Percentiles rank a stretch among this genome's conserved stretches.
Conservation (phyloP, 2,888 invertebrate species). For the Lasioglossum vierecki region DNA sequence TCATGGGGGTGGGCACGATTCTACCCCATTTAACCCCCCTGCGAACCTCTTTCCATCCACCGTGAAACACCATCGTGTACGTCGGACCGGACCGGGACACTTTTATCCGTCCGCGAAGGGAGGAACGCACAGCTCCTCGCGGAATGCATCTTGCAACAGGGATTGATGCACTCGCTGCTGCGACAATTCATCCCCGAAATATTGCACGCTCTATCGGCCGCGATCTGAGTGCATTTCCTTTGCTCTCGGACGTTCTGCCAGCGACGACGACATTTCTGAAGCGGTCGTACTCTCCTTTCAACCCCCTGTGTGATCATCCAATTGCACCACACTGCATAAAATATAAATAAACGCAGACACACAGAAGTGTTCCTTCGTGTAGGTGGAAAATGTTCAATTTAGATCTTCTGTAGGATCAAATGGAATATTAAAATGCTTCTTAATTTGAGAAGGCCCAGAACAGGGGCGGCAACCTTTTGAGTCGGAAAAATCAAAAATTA, state of each 20-base stretch:
- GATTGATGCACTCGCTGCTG: conserved; percentile 30
- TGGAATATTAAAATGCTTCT: not conserved
- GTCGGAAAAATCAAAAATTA: too few relatives aligned
- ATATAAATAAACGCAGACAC: not conserved
- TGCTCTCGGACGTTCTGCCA: not conserved
- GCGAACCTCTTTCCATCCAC: conserved; percentile 43
- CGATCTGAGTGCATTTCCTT: conserved; percentile 6
- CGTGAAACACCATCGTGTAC: conserved; percentile 27
- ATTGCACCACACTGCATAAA: not conserved
- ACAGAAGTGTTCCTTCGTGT: not conserved
- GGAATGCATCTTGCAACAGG: conserved; percentile 15
- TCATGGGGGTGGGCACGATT: conserved; percentile 54
- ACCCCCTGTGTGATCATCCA: not conserved
- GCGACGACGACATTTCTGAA: not conserved
- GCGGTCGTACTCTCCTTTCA: not conserved
- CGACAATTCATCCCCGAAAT: conserved; percentile 10
- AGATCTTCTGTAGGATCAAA: not conserved
- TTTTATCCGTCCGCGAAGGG: conserved; percentile 17
- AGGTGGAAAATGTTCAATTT: not conserved
- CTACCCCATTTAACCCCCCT: not conserved
- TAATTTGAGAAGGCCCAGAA: not conserved
- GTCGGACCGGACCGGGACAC: conserved; percentile 35
- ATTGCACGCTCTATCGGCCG: not conserved
- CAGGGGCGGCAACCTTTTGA: too few relatives aligned
- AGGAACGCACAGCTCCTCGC: not conserved